Evolutionary conservation across 2,888 invertebrate species (phyloP), one percentile per base, ranked within the genome.

Genomic region (Eupithecia subfuscata): DNA sequence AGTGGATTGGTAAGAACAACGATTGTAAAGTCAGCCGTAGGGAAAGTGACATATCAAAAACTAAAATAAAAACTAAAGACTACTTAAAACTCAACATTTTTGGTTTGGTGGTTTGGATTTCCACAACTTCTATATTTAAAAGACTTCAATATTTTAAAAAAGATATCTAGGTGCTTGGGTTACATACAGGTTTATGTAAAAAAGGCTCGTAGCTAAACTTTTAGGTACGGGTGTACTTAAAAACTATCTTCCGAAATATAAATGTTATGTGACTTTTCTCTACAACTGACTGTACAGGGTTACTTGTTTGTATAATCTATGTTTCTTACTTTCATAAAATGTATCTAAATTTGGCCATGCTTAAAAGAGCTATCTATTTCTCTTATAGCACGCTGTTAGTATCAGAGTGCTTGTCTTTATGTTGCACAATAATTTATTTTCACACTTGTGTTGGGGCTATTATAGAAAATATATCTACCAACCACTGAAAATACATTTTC

Each of bases 1-100:
- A 64, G 73, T 76, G 65, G 76, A 76, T 69, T 76, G 76, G 76
- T 76, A 76, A 76, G 76, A 71, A 48, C 34, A 67, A 56, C 11
- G 11, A 45, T n/a, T 68, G 70, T 70, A 71, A 63, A 70, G 70
- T 37, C 45, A 71, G 67, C 68, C 1, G 25, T 68, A 45, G 43
- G 30, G 16, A 64, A 30, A 64, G 64, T 34, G 7, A 34, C 64
- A 64, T 34, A 64, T 12, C 56, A 25, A 5, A 22, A 22, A 56
- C 22, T 5, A 45, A 52, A n/a, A n/a, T 9, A 52, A 9, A n/a
- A n/a, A 52, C 0, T 5, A 48, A 5, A 4, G 14, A 18, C 18
- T 16, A 48, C 18, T 18, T n/a, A 52, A n/a, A 52, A 52, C n/a
- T 52, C 9, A 9, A n/a, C n/a, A 52, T 52, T 9, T 52, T 9